A percentile compares a stretch with the other conserved stretches of the same genome.
Conservation (phyloP, 1,140 invertebrate species). For the Pseudachorutes palmiensis region DNA sequence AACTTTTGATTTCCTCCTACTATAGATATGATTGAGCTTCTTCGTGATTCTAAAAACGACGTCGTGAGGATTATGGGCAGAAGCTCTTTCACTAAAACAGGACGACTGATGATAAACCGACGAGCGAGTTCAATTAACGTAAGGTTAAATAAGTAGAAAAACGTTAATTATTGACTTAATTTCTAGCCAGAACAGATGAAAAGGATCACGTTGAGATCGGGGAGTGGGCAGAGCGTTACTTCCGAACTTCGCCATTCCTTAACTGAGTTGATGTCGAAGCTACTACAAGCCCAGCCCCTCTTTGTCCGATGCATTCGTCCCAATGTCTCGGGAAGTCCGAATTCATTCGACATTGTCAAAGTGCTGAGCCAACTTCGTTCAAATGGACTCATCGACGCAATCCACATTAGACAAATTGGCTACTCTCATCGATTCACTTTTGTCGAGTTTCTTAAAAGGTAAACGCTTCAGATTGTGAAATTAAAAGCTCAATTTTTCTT, state of each 20-base stretch:
- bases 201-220: slow-evolving; percentile 66
- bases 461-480: too few relatives aligned
- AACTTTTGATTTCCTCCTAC: neutral
- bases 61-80: slow-evolving; percentile 69
- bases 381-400: slow-evolving; percentile 72
- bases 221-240: slow-evolving; percentile 72
- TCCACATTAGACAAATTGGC: slow-evolving; percentile 68
- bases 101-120: slow-evolving; percentile 55
- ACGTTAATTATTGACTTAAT: neutral
- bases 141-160: too few relatives aligned
- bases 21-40: slow-evolving; percentile 62
- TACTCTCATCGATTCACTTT: slow-evolving; percentile 71
- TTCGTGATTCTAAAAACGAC: slow-evolving; percentile 61
- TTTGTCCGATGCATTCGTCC: slow-evolving; percentile 79
- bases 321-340: slow-evolving; percentile 61
- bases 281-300: slow-evolving; percentile 67
- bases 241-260: slow-evolving; percentile 76
- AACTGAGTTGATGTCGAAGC: slow-evolving; percentile 71
- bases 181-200: slow-evolving; percentile 42
- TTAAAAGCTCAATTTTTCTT: slow-evolving; percentile 25
- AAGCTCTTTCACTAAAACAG: slow-evolving; percentile 71
- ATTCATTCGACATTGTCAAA: slow-evolving; percentile 52
- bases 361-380: slow-evolving; percentile 62
- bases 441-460: slow-evolving; percentile 70
- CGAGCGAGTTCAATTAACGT: slow-evolving; percentile 27